Base-by-base conservation (phyloP, 2,888 invertebrate genomes). In the Rapana venosa region DNA sequence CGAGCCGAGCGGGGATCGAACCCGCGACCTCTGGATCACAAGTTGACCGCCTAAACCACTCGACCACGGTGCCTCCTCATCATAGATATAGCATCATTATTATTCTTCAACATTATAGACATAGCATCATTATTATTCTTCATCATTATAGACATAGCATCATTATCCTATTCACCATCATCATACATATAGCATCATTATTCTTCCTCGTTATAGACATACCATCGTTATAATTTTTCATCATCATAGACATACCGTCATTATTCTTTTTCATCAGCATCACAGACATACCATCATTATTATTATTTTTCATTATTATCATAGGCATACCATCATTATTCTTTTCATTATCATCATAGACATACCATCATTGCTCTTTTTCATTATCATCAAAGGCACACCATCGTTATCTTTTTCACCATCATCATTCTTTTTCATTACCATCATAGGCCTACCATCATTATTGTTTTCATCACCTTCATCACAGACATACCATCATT, bases 61-160 rank as follows among this genome's bases (percentile, higher is more conserved):
- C n/a, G n/a, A n/a, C n/a, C n/a, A n/a, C n/a, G n/a, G n/a, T n/a
- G n/a, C n/a, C n/a, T n/a, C n/a, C n/a, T n/a, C n/a, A n/a, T n/a
- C n/a, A n/a, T n/a, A 94, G 92, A 87, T n/a, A 87, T 32, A 17
- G 11, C 35, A 35, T 79, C 35, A 79, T 79, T 17, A 22, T 70
- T 36, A 0, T 20, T 36, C 36, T 20, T 81, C 77, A 79, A 8
- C 35, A 79, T 15, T 20, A 79, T 79, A 15, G 30, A 20, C 17
- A 35, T n/a, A 35, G 35, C 35, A 79, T 81, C 36, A 47, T 35
- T 22, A 47, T 83, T 83, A 6, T 36, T 83, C 81, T 22, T 47
- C 77, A 79, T 30, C 35, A 79, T 15, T 32, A 79, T 79, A 15
- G 30, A 20, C 35, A 35, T n/a, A 20, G 35, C 79, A 79, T 81